Evolutionary conservation across 2,888 invertebrate genomes (phyloP).

Genomic region (Ophioninae sp.): DNA sequence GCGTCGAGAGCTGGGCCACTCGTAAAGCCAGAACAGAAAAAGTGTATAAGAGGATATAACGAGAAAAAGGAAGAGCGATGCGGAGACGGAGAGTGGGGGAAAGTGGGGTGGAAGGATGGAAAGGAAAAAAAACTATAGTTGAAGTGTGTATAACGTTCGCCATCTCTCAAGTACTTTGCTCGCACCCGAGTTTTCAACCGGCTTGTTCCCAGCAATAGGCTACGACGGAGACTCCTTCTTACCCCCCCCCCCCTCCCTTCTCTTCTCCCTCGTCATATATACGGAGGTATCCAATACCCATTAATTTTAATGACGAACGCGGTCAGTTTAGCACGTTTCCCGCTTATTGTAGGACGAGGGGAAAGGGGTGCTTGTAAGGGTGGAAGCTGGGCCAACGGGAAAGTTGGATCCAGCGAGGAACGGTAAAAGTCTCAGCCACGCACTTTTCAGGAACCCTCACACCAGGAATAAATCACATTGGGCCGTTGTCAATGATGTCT

Average conservation of each 20-base stretch:
- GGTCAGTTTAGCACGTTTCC: conserved; percentile 66
- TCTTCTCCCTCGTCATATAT: conserved; percentile 33
- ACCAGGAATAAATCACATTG: conserved; percentile 29
- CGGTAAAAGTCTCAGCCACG: conserved; percentile 25
- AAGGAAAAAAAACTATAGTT: background rate
- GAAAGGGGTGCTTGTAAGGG: background rate
- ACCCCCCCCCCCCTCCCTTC: conserved; percentile 26
- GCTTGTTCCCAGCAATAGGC: conserved; percentile 30
- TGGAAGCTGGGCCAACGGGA: background rate
- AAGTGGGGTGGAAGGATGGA: background rate
- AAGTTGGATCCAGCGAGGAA: conserved; percentile 30
- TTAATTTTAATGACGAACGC: conserved; percentile 69
- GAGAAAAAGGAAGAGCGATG: conserved; percentile 23
- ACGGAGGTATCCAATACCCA: conserved; percentile 65
- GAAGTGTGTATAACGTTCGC: conserved; percentile 39
- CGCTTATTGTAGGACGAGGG: conserved; percentile 64
- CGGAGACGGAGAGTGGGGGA: background rate
- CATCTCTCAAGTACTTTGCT: conserved; percentile 50
- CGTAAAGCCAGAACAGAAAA: conserved; percentile 33
- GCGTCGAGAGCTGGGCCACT: conserved; percentile 30
- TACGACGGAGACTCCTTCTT: conserved; percentile 23
- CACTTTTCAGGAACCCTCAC: conserved; percentile 22
- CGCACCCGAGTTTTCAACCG: conserved; percentile 32
- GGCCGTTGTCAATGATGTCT: conserved; percentile 15
- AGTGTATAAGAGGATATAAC: conserved; percentile 29